Evolutionary conservation across 1,140 invertebrate species (phyloP).

Genomic region (Pseudomyrmex pallidus): DNA sequence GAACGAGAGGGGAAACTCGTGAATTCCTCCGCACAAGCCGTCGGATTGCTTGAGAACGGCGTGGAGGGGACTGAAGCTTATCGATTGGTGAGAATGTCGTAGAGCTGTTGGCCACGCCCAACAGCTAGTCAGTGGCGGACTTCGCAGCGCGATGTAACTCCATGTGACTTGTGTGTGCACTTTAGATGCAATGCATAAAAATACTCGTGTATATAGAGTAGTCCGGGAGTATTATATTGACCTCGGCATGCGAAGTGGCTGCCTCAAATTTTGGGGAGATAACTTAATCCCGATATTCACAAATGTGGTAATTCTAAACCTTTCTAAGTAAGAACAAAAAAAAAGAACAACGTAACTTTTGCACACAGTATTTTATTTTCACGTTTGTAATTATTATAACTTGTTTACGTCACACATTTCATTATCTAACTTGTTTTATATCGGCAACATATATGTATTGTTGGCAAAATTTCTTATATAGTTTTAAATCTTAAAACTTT

Average conservation of each 20-base stretch:
- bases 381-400: not conserved
- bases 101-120: constrained; percentile 78
- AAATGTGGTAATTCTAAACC: not conserved
- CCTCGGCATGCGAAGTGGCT: constrained; percentile 71
- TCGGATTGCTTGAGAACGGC: constrained; percentile 18
- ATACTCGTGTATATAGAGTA: constrained; percentile 65
- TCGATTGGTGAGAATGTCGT: constrained; percentile 81
- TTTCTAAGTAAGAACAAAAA: not conserved
- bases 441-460: too few species aligned
- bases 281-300: constrained; percentile 65
- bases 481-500: too few species aligned
- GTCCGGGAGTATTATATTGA: constrained; percentile 72
- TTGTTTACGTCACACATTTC: too few species aligned
- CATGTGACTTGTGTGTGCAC: constrained; percentile 69
- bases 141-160: constrained; percentile 65
- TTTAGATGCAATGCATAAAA: constrained; percentile 61
- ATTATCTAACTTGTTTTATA: too few species aligned
- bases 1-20: constrained; percentile 48
- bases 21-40: constrained; percentile 63
- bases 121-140: constrained; percentile 51
- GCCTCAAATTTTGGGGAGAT: constrained; percentile 72
- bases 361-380: not conserved
- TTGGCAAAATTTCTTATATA: too few species aligned
- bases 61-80: constrained; percentile 64
- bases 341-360: too few species aligned